Evolutionary conservation across 2,797 vertebrate species (phyloP).

Genomic region (Paratrypauchen microcephalus): DNA sequence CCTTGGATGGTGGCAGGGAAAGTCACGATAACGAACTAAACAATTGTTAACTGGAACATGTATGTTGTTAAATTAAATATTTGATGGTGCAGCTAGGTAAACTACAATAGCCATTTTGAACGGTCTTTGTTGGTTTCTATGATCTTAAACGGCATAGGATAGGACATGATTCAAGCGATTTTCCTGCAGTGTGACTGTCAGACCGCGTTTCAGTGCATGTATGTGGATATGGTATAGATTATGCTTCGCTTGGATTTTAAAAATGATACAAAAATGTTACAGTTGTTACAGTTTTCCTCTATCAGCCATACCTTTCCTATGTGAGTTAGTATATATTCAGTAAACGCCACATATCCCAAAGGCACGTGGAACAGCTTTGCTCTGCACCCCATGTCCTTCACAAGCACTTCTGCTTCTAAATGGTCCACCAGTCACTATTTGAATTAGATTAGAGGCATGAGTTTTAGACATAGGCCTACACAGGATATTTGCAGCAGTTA

Average conservation of each 20-base stretch:
- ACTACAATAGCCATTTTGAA: background rate
- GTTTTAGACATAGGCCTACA: background rate
- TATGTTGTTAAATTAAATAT: background rate
- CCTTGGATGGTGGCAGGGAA: background rate
- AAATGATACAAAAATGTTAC: too few relatives aligned
- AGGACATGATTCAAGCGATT: background rate
- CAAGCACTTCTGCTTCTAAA: constrained; percentile 6
- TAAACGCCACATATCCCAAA: constrained; percentile 20
- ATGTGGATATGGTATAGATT: background rate
- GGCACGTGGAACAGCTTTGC: constrained; percentile 1
- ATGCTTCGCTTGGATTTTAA: constrained; percentile 32
- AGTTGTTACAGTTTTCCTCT: constrained; percentile 38
- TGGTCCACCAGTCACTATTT: constrained; percentile 1
- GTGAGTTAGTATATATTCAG: constrained; percentile 6
- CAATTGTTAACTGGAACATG: background rate
- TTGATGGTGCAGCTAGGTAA: background rate
- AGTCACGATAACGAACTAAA: background rate
- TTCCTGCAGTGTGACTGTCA: background rate
- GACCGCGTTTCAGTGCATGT: background rate
- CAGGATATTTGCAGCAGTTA: constrained; percentile 15
- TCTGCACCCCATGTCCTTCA: constrained; percentile 14
- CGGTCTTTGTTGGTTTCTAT: background rate
- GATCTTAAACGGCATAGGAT: background rate
- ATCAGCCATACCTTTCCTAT: constrained; percentile 35
- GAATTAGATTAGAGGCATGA: background rate